A percentile compares a stretch with the other conserved stretches of the same genome.
Evolutionary conservation across 2,113 vertebrate genomes (phyloP).

Genomic region (Thunnus thynnus): DNA sequence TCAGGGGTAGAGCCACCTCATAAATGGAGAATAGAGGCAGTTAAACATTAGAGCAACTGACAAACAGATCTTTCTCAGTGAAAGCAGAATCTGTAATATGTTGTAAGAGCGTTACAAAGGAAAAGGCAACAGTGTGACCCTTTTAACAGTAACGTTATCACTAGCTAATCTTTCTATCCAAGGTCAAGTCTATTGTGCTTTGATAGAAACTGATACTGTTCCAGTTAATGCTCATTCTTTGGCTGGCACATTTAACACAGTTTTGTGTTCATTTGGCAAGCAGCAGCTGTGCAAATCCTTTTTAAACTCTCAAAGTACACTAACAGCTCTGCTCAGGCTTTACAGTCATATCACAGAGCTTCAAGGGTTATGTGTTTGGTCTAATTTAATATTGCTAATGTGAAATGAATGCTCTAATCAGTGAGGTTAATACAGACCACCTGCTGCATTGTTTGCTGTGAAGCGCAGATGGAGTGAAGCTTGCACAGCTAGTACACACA

Average conservation of each 20-base stretch:
- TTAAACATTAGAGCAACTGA: not conserved
- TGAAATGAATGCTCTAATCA: conserved; percentile 8
- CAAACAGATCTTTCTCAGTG: not conserved
- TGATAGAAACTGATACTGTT: conserved; percentile 1
- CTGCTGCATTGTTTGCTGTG: not conserved
- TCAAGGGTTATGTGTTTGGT: not conserved
- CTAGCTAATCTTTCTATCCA: conserved; percentile 26
- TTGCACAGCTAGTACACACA: conserved; percentile 19
- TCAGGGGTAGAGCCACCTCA: no score
- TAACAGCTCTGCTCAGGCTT: not conserved
- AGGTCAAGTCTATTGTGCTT: conserved; percentile 5
- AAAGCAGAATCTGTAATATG: not conserved
- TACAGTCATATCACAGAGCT: not conserved
- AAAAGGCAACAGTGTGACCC: not conserved
- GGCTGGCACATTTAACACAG: not conserved
- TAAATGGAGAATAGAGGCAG: not conserved
- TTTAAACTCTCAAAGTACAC: conserved; percentile 18
- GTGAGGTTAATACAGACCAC: not conserved
- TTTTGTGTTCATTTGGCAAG: not conserved
- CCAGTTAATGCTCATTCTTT: not conserved
- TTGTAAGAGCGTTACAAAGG: not conserved
- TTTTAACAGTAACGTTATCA: conserved; percentile 13
- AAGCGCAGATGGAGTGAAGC: conserved; percentile 43
- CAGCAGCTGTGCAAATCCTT: not conserved
- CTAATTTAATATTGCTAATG: not conserved